These are phyloP conservation scores for Gadopsis bispinosus DNA, from an alignment of 2,797 vertebrate genomes.

Conservation along the genomic window DNA sequence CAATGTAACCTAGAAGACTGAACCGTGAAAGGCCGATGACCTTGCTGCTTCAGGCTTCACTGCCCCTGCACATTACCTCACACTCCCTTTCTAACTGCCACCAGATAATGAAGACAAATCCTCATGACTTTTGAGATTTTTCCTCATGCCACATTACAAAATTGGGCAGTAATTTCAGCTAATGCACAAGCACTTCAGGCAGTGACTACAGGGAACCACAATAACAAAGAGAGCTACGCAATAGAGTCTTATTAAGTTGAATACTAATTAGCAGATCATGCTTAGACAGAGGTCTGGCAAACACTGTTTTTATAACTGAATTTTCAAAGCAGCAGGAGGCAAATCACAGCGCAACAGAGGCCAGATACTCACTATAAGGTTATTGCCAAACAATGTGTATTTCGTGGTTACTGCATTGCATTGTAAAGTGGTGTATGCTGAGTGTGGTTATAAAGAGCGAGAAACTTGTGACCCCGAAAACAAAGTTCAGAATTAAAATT, in stretches of 20 bases:
- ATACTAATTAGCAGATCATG: constrained; percentile 33
- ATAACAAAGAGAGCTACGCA: constrained; percentile 8
- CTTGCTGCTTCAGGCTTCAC: neutral
- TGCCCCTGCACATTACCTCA: constrained; percentile 8
- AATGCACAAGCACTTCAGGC: constrained; percentile 9
- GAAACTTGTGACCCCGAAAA: neutral
- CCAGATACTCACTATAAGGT: constrained; percentile 4
- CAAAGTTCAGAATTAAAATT: neutral
- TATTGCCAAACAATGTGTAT: neutral
- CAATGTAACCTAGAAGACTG: neutral
- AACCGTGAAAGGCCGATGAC: neutral
- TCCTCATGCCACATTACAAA: neutral
- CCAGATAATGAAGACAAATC: constrained; percentile 4
- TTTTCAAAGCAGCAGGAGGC: constrained; percentile 28
- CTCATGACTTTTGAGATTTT: constrained; percentile 20
- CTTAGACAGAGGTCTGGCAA: constrained; percentile 29
- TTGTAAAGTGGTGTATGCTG: neutral
- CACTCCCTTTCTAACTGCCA: constrained; percentile 4
- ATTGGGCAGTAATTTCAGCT: constrained; percentile 24
- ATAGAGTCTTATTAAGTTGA: constrained; percentile 28
- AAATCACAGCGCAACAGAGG: constrained; percentile 10
- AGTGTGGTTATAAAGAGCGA: neutral
- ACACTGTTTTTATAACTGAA: constrained; percentile 16
- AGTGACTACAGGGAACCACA: constrained; percentile 1
- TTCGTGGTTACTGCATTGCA: neutral